Percentiles rank a stretch among this genome's conserved stretches.
Evolutionary conservation across 1,140 invertebrate genomes (phyloP).

Genomic region (Neodiprion virginianus): DNA sequence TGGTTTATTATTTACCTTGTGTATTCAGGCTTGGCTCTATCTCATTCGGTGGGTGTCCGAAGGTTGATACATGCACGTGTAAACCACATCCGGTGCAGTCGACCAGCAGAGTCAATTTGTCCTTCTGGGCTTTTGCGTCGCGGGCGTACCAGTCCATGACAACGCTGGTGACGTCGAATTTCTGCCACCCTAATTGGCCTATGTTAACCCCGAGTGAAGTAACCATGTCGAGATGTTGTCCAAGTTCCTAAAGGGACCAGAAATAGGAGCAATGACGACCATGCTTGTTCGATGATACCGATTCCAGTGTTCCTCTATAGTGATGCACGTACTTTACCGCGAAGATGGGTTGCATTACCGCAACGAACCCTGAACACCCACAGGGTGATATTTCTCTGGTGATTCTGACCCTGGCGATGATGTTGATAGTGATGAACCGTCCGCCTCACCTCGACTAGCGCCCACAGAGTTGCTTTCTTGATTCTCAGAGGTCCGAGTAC

Average conservation of each 20-base stretch:
- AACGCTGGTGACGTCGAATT: conserved; percentile 81
- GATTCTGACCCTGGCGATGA: conserved; percentile 55
- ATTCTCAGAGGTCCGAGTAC: conserved; percentile 69
- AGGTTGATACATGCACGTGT: conserved; percentile 68
- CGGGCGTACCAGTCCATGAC: conserved; percentile 76
- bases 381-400: conserved; percentile 67
- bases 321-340: conserved; percentile 61
- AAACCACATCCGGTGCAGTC: conserved; percentile 86
- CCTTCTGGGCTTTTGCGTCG: conserved; percentile 57
- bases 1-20: conserved; percentile 45
- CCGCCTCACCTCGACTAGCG: conserved; percentile 71
- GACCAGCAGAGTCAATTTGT: conserved; percentile 77
- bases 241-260: conserved; percentile 46
- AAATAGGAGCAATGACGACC: not conserved
- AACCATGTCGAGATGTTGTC: conserved; percentile 66
- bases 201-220: conserved; percentile 74
- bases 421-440: conserved; percentile 57
- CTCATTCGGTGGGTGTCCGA: conserved; percentile 51
- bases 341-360: conserved; percentile 66
- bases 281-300: not conserved
- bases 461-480: conserved; percentile 78
- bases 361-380: conserved; percentile 71
- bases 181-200: conserved; percentile 81
- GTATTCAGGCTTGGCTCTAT: conserved; percentile 54
- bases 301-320: not conserved